phyloP scores from a whole-genome alignment of 2,888 invertebrate species.

The Scaptomyza polygonia region DNA sequence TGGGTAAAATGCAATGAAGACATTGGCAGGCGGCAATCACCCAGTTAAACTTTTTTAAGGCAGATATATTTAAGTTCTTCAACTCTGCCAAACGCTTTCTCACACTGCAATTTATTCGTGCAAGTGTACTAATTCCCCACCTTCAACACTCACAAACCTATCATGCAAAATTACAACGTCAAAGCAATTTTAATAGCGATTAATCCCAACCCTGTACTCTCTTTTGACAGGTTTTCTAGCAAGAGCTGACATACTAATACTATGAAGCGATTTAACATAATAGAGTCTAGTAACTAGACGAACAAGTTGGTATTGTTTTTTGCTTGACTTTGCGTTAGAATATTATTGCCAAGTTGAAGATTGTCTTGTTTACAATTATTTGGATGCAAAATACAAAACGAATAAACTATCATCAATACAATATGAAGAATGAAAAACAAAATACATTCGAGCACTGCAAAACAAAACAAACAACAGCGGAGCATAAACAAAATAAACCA shows the following conservation, averaged over 20 bases:
- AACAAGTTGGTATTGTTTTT: too few relatives aligned
- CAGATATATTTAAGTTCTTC: slow-evolving; percentile 16
- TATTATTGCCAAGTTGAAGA: too few relatives aligned
- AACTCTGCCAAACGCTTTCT: slow-evolving; percentile 49
- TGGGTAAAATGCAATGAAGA: not conserved
- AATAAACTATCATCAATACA: too few relatives aligned
- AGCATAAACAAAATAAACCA: too few relatives aligned
- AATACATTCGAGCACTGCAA: too few relatives aligned
- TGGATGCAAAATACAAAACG: too few relatives aligned
- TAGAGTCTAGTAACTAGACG: too few relatives aligned
- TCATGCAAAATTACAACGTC: slow-evolving; percentile 70
- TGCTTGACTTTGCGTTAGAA: too few relatives aligned
- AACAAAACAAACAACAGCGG: too few relatives aligned
- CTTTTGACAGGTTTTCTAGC: slow-evolving; percentile 10
- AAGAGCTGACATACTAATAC: slow-evolving; percentile 48
- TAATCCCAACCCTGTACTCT: not conserved
- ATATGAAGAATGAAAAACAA: too few relatives aligned
- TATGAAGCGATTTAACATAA: slow-evolving; percentile 22
- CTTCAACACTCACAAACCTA: not conserved
- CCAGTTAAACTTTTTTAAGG: not conserved
- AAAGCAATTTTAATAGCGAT: slow-evolving; percentile 45
- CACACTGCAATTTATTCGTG: slow-evolving; percentile 59
- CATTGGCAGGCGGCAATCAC: slow-evolving; percentile 19
- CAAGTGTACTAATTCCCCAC: slow-evolving; percentile 1
- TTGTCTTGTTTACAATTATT: too few relatives aligned